Percentiles rank a stretch among this genome's conserved stretches.
These are phyloP conservation scores for Chrysaora quinquecirrha DNA, from an alignment of 30 jellyfish, hydroid and myxozoan species.

Conservation along the genomic window DNA sequence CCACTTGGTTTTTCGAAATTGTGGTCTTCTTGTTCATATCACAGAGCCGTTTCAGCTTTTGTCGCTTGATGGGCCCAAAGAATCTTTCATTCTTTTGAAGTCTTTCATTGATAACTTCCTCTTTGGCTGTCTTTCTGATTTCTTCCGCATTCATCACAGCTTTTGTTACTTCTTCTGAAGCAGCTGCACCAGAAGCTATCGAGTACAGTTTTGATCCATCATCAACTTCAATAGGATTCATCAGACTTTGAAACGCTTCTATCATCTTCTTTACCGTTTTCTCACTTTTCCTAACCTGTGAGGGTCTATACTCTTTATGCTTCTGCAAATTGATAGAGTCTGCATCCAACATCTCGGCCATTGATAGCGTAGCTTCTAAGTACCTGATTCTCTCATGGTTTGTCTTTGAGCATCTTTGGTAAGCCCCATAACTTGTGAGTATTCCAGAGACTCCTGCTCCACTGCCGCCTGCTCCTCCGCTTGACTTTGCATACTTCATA, in stretches of 20 bases:
- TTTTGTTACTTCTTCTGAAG: constrained; percentile 33
- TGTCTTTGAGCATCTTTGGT: constrained; percentile 25
- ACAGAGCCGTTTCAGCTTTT: constrained; percentile 36
- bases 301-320: constrained; percentile 50
- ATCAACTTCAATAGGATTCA: constrained; percentile 21
- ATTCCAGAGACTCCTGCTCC: constrained; percentile 39
- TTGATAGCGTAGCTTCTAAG: constrained; percentile 12
- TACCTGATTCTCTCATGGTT: constrained; percentile 30
- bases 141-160: constrained; percentile 36
- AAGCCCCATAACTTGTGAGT: constrained; percentile 7
- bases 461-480: constrained; percentile 46
- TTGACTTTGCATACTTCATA: constrained; percentile 45
- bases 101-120: constrained; percentile 17
- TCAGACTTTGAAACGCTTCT: constrained; percentile 37
- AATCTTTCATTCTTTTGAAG: constrained; percentile 4
- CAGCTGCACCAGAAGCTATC: constrained; percentile 51
- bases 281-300: constrained; percentile 37
- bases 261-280: constrained; percentile 18
- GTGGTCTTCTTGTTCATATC: constrained; percentile 23
- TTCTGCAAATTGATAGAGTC: constrained; percentile 9
- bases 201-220: constrained; percentile 9
- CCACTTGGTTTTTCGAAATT: constrained; percentile 1
- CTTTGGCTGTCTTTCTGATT: constrained; percentile 31
- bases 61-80: constrained; percentile 44
- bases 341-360: constrained; percentile 48